Conservation (phyloP, 1,140 invertebrate genomes). For the Spodoptera frugiperda region DNA sequence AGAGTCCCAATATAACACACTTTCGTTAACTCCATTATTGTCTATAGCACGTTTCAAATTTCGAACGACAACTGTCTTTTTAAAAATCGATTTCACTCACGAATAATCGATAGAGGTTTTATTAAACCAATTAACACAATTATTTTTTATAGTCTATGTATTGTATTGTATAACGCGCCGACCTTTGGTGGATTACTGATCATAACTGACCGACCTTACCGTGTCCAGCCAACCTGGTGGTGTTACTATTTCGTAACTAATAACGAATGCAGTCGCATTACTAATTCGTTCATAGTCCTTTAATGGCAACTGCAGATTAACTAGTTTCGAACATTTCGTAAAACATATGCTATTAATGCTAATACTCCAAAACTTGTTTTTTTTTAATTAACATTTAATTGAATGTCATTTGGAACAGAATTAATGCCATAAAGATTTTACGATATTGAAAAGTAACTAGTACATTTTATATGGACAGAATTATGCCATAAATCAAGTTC, state of each 20-base stretch:
- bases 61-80: constrained; percentile 15
- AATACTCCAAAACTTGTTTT: not conserved
- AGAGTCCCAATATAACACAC: constrained; percentile 71
- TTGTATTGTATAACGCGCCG: constrained; percentile 64
- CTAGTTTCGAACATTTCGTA: constrained; percentile 14
- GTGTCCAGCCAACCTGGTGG: constrained; percentile 50
- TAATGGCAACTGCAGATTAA: constrained; percentile 25
- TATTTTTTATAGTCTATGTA: constrained; percentile 35
- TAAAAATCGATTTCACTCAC: constrained; percentile 32
- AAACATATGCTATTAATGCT: constrained; percentile 1
- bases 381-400: too few species aligned
- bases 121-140: constrained; percentile 39
- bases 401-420: too few species aligned
- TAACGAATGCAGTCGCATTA: constrained; percentile 54
- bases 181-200: constrained; percentile 64
- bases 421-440: not conserved
- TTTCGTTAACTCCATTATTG: constrained; percentile 74
- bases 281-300: constrained; percentile 46
- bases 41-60: constrained; percentile 11
- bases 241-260: constrained; percentile 70
- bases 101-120: not conserved
- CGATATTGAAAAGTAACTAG: not conserved
- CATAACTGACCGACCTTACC: constrained; percentile 74
- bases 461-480: not conserved
- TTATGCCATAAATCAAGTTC: not conserved